Evolutionary conservation across 1,140 invertebrate genomes (phyloP).

Genomic region (Plectrocnemia conspersa): DNA sequence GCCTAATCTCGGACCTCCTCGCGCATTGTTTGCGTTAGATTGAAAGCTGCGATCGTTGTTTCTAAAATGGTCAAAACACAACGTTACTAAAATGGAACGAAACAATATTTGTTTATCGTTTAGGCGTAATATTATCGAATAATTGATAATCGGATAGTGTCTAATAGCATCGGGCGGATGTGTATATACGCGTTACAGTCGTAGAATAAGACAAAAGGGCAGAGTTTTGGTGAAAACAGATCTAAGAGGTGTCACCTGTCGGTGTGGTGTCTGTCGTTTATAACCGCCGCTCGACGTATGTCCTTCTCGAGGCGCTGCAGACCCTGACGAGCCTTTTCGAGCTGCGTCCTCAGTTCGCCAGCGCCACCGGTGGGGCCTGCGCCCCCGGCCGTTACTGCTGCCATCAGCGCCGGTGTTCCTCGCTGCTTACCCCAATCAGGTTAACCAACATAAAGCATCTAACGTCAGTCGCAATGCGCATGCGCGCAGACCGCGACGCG

Average conservation of each 20-base stretch:
- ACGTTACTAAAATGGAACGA: too few species aligned
- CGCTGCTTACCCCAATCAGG: neutral
- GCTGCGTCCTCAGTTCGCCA: slow-evolving; percentile 14
- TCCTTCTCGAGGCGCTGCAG: slow-evolving; percentile 16
- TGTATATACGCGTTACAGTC: too few species aligned
- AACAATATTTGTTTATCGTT: too few species aligned
- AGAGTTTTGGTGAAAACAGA: too few species aligned
- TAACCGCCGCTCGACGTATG: neutral
- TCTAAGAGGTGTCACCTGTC: too few species aligned
- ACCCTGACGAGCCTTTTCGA: slow-evolving; percentile 10
- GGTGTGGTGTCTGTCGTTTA: too few species aligned
- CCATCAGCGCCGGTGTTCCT: neutral
- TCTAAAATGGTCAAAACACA: slow-evolving; percentile 24
- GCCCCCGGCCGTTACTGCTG: neutral
- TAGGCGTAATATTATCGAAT: too few species aligned
- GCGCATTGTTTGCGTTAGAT: slow-evolving; percentile 40
- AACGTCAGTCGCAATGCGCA: neutral
- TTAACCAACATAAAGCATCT: neutral
- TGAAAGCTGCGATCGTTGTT: slow-evolving; percentile 41
- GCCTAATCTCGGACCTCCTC: slow-evolving; percentile 39
- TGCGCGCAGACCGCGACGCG: neutral
- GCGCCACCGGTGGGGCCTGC: too few species aligned
- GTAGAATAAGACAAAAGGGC: too few species aligned
- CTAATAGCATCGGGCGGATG: too few species aligned
- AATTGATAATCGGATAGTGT: too few species aligned